Percentiles rank a stretch among this genome's conserved stretches.
Evolutionary conservation across 2,113 vertebrate genomes (phyloP).

Genomic region (Boleophthalmus pectinirostris): DNA sequence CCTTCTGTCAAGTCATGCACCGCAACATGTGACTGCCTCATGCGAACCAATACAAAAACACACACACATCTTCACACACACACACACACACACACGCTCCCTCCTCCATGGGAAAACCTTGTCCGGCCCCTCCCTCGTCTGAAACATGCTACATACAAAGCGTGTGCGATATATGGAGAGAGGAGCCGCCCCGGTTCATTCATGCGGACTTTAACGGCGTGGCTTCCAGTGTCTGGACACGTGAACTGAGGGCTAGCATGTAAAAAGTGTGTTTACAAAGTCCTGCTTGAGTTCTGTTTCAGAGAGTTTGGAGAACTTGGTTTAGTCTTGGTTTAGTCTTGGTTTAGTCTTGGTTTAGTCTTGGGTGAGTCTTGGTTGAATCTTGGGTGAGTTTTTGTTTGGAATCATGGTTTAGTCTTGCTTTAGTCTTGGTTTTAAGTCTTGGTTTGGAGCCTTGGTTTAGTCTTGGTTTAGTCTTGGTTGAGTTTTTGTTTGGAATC

Average conservation of each 20-base stretch:
- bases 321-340: no score
- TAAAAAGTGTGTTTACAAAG: background rate
- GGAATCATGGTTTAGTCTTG: no score
- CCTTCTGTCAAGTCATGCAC: constrained; percentile 12
- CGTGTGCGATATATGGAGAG: constrained; percentile 13
- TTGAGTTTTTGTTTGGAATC: no score
- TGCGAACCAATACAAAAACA: constrained; percentile 6
- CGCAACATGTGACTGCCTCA: constrained; percentile 69
- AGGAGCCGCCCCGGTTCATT: constrained; percentile 11
- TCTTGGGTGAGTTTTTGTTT: no score
- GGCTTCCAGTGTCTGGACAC: constrained; percentile 37
- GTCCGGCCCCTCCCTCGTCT: background rate
- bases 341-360: no score
- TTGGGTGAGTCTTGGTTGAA: no score
- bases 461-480: no score
- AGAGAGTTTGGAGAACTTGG: no score
- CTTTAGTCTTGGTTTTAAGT: no score
- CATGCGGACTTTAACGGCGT: constrained; percentile 41
- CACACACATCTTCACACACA: constrained; percentile 40
- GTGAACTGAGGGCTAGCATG: constrained; percentile 41
- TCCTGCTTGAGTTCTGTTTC: no score
- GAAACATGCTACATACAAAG: constrained; percentile 6
- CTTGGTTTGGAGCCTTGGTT: no score
- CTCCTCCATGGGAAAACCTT: constrained; percentile 12
- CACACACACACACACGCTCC: constrained; percentile 29